Percentiles rank a stretch among this genome's conserved stretches.
phyloP scores from a whole-genome alignment of 1,140 invertebrate genomes.

The Whitmania pigra region DNA sequence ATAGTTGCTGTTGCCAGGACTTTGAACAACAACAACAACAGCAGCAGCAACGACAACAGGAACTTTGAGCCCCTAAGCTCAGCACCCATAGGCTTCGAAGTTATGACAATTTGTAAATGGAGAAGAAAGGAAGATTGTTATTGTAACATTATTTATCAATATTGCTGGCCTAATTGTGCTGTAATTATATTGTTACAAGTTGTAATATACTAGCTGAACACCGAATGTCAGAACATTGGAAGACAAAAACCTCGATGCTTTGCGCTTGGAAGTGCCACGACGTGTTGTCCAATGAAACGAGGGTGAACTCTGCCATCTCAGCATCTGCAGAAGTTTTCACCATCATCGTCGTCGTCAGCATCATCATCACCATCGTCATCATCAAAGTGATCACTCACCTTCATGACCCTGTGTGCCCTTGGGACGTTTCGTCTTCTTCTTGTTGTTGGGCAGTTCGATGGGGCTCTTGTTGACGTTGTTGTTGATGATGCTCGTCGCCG shows the following conservation, averaged over 20 bases:
- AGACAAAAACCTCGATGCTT: constrained; percentile 52
- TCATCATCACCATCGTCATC: background rate
- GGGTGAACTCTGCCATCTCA: constrained; percentile 84
- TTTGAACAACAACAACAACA: no score
- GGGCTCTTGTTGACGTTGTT: constrained; percentile 6
- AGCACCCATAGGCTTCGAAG: no score
- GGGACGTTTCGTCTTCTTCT: background rate
- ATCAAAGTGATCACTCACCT: background rate
- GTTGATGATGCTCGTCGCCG: background rate
- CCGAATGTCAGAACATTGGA: no score
- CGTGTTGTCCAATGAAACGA: constrained; percentile 88
- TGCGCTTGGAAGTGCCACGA: constrained; percentile 93
- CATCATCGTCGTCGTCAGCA: background rate
- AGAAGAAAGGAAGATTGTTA: no score
- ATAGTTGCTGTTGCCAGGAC: no score
- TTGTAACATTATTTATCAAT: no score
- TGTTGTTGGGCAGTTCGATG: constrained; percentile 2
- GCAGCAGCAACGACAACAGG: no score
- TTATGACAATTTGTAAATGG: no score
- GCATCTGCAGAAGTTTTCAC: constrained; percentile 44
- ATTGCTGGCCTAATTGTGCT: no score
- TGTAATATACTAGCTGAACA: no score
- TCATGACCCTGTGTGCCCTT: background rate
- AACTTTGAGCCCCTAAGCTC: no score
- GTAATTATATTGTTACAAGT: no score